phyloP scores from a whole-genome alignment of 2,888 invertebrate genomes.

The Lepidonotus clava region DNA sequence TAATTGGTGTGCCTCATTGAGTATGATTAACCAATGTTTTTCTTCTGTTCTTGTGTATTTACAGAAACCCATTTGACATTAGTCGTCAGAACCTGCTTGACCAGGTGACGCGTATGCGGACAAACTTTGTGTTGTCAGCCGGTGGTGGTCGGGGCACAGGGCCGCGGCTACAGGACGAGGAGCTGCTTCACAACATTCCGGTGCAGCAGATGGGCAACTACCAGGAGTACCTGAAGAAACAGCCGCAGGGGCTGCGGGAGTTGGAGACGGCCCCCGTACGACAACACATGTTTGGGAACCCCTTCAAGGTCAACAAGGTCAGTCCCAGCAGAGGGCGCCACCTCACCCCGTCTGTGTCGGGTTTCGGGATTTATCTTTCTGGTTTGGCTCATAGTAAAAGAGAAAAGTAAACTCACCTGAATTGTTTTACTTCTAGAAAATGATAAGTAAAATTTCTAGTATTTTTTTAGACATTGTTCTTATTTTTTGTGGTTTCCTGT shows the following conservation, averaged over 20 bases:
- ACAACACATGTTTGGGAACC: conserved; percentile 99
- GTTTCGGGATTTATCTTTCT: background rate
- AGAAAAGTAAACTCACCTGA: no score
- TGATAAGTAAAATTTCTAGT: no score
- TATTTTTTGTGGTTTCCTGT: no score
- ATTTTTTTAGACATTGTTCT: no score
- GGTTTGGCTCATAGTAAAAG: background rate
- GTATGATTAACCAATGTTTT: no score
- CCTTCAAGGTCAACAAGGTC: conserved; percentile 98
- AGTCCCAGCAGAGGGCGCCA: no score
- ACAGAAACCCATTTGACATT: conserved; percentile 96
- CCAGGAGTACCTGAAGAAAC: conserved; percentile 97
- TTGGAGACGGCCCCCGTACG: conserved; percentile 96
- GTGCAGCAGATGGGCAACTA: conserved; percentile 99
- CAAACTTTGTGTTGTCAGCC: conserved; percentile 90
- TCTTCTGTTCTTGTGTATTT: no score
- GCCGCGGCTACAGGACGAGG: conserved; percentile 77
- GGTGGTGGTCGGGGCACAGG: background rate
- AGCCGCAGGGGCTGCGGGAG: conserved; percentile 94
- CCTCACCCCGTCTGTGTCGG: no score
- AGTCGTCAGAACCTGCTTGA: conserved; percentile 92
- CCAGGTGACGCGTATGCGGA: conserved; percentile 96
- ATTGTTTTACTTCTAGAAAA: no score
- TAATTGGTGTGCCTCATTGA: no score
- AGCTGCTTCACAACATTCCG: conserved; percentile 96